phyloP scores from a whole-genome alignment of 2,888 invertebrate genomes.

The Meliscaeva auricollis region DNA sequence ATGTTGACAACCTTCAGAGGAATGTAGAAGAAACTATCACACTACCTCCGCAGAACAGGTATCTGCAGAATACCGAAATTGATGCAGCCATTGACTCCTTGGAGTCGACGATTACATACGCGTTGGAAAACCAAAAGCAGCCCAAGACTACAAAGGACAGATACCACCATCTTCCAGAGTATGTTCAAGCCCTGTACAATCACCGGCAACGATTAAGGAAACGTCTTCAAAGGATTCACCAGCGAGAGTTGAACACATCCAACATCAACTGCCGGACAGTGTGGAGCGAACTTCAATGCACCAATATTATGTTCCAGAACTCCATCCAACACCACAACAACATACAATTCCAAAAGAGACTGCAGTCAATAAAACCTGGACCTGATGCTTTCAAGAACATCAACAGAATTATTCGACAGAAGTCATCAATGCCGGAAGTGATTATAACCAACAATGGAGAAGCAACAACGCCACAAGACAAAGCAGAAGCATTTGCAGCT shows the following conservation, averaged over 20 bases:
- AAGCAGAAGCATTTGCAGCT: background rate
- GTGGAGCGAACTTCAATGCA: too few relatives aligned
- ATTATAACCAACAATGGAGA: background rate
- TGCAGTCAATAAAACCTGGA: too few relatives aligned
- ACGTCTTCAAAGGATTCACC: background rate
- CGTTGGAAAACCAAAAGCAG: background rate
- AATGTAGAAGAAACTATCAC: too few relatives aligned
- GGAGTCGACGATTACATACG: background rate
- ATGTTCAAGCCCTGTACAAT: background rate
- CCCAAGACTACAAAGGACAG: background rate
- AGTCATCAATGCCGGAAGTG: background rate
- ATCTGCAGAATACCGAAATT: background rate
- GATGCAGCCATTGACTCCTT: background rate
- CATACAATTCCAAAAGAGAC: too few relatives aligned
- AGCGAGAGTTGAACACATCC: too few relatives aligned
- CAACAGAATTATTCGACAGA: background rate
- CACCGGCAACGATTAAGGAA: conserved; percentile 1
- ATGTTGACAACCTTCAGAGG: too few relatives aligned
- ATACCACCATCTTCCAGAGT: conserved; percentile 9
- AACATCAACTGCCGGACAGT: too few relatives aligned
- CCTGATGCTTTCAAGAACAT: too few relatives aligned
- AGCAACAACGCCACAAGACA: background rate
- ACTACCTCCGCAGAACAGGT: background rate
- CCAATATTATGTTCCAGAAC: too few relatives aligned
- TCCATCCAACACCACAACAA: too few relatives aligned